Evolutionary conservation across 2,888 invertebrate genomes (phyloP).

Genomic region (Thelaira solivaga): DNA sequence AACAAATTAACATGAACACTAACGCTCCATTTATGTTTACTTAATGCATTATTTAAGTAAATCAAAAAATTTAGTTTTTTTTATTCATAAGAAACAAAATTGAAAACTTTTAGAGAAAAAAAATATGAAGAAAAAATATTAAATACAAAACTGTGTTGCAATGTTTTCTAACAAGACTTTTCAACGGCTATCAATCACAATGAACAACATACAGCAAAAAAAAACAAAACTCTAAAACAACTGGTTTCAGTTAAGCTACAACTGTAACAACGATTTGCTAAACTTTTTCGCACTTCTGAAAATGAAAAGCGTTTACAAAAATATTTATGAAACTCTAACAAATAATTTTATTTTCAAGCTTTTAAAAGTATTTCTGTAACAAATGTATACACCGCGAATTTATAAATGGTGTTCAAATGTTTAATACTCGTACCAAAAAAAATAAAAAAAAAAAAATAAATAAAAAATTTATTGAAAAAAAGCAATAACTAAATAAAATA

Average conservation of each 20-base stretch:
- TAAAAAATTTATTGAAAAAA: no score
- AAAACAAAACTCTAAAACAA: slow-evolving; percentile 29
- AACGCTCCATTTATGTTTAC: slow-evolving; percentile 62
- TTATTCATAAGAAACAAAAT: slow-evolving; percentile 9
- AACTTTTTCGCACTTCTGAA: slow-evolving; percentile 56
- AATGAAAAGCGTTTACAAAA: slow-evolving; percentile 33
- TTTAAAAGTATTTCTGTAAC: slow-evolving; percentile 10
- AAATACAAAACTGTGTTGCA: slow-evolving; percentile 53
- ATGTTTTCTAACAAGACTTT: slow-evolving; percentile 59
- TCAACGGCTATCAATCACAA: slow-evolving; percentile 62
- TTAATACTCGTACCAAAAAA: not conserved
- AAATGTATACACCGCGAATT: slow-evolving; percentile 18
- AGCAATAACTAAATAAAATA: no score
- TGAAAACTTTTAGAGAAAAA: not conserved
- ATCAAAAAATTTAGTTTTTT: slow-evolving; percentile 57
- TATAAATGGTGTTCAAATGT: slow-evolving; percentile 13
- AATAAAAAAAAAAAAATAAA: not conserved
- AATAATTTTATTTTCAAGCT: slow-evolving; percentile 17
- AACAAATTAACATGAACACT: slow-evolving; percentile 54
- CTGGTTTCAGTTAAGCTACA: slow-evolving; percentile 41
- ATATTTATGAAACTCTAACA: slow-evolving; percentile 27
- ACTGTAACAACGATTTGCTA: slow-evolving; percentile 37
- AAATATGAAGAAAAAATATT: not conserved
- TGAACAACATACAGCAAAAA: slow-evolving; percentile 18
- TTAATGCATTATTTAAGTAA: slow-evolving; percentile 61